These are phyloP conservation scores for Novumbra hubbsi DNA, from an alignment of 2,797 vertebrate species.

Conservation along the genomic window DNA sequence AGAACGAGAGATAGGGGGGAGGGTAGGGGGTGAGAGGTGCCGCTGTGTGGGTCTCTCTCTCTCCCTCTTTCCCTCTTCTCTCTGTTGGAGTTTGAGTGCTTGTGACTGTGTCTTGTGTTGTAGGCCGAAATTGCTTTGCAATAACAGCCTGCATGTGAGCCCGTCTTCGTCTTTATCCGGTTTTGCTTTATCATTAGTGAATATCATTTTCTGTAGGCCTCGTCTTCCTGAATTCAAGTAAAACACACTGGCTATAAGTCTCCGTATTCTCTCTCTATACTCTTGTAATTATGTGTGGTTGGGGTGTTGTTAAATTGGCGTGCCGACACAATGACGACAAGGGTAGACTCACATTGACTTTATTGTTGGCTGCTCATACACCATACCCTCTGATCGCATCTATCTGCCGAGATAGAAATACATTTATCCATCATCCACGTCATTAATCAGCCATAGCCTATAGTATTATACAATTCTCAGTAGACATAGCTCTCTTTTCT, in stretches of 20 bases:
- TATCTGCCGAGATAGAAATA: constrained; percentile 3
- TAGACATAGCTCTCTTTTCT: neutral
- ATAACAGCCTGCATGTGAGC: constrained; percentile 23
- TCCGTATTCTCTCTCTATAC: neutral
- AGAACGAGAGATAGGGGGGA: constrained; percentile 40
- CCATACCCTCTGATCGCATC: neutral
- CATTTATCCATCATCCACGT: constrained; percentile 21
- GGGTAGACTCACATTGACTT: constrained; percentile 9
- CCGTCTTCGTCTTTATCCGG: neutral
- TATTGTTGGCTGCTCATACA: neutral
- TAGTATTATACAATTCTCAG: neutral
- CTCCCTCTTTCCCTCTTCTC: constrained; percentile 27
- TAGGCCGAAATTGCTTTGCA: constrained; percentile 25
- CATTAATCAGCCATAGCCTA: neutral
- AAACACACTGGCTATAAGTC: constrained; percentile 15
- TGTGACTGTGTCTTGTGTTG: constrained; percentile 37
- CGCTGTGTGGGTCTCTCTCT: constrained; percentile 32
- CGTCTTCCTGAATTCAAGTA: constrained; percentile 10
- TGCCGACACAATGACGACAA: constrained; percentile 23
- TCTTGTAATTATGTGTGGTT: neutral
- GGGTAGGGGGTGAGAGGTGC: constrained; percentile 57
- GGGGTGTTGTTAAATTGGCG: constrained; percentile 27
- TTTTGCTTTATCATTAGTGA: constrained; percentile 6
- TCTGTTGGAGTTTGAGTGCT: constrained; percentile 60
- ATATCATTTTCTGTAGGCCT: neutral